A percentile compares a stretch with the other conserved stretches of the same genome.
Conservation (phyloP, 2,797 vertebrate species). For the Amniataba percoides region DNA sequence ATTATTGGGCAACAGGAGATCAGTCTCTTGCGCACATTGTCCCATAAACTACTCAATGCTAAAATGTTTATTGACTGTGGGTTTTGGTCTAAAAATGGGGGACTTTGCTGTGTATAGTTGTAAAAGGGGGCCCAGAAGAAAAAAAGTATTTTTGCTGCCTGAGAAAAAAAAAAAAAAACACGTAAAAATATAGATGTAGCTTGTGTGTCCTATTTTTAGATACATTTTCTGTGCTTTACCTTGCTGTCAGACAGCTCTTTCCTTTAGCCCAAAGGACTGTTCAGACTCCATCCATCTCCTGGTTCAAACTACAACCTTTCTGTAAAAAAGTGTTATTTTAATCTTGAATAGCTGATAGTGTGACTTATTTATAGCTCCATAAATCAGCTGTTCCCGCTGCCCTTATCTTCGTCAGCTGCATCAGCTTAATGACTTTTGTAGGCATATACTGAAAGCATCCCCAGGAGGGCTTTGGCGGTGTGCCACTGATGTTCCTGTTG, state of each 20-base stretch:
- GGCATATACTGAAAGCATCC: not conserved
- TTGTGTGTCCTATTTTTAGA: too few species aligned
- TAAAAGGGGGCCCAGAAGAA: too few species aligned
- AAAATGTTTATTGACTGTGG: not conserved
- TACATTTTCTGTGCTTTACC: too few species aligned
- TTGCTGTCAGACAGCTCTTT: too few species aligned
- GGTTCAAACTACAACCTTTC: too few species aligned
- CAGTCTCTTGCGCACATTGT: not conserved
- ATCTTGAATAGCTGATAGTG: not conserved
- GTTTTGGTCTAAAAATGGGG: not conserved
- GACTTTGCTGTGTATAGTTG: not conserved
- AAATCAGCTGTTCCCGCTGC: constrained; percentile 18
- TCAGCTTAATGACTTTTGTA: constrained; percentile 33
- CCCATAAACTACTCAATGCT: not conserved
- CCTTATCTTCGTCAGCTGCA: constrained; percentile 9
- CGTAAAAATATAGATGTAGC: too few species aligned
- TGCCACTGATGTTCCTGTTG: constrained; percentile 21
- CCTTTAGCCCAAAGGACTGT: too few species aligned
- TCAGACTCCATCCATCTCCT: too few species aligned
- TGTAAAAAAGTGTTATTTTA: not conserved
- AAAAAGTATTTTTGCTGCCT: too few species aligned
- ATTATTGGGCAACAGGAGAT: not conserved
- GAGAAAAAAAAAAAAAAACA: too few species aligned
- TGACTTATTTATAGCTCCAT: constrained; percentile 16
- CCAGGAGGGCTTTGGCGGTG: constrained; percentile 22